These are phyloP conservation scores for Brachionus angularis DNA, from an alignment of 1,140 invertebrate species.

Conservation along the genomic window DNA sequence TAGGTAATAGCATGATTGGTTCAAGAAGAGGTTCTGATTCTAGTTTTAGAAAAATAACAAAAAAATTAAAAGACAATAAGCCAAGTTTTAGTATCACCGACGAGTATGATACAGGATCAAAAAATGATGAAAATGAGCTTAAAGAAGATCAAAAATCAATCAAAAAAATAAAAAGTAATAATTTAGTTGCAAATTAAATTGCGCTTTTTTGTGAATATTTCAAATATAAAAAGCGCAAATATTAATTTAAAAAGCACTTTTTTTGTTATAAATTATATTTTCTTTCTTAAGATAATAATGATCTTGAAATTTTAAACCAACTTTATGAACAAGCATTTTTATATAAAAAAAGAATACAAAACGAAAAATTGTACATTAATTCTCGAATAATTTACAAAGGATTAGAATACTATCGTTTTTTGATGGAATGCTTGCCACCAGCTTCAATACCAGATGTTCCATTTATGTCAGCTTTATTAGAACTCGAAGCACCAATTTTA, in stretches of 20 bases:
- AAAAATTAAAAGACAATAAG: constrained; percentile 27
- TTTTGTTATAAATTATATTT: too few relatives aligned
- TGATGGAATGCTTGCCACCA: constrained; percentile 88
- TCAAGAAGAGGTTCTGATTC: constrained; percentile 4
- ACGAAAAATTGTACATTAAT: constrained; percentile 6
- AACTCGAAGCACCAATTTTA: constrained; percentile 89
- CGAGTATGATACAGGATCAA: not conserved
- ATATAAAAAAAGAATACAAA: constrained; percentile 58
- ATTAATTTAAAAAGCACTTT: too few relatives aligned
- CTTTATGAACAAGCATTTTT: constrained; percentile 74
- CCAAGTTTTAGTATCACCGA: constrained; percentile 8
- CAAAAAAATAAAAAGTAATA: too few relatives aligned
- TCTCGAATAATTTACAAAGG: constrained; percentile 46
- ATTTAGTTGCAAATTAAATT: not conserved
- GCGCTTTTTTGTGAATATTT: too few relatives aligned
- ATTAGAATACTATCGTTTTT: constrained; percentile 57
- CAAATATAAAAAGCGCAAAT: too few relatives aligned
- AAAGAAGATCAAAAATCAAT: too few relatives aligned
- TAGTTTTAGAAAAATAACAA: constrained; percentile 15
- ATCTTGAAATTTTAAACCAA: constrained; percentile 3
- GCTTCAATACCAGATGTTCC: constrained; percentile 90
- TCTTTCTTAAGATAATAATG: too few relatives aligned
- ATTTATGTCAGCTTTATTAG: constrained; percentile 85
- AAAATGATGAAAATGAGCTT: constrained; percentile 12
- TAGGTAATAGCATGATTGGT: not conserved